These are phyloP conservation scores for Cettia cetti DNA, from an alignment of 2,113 vertebrate genomes.

Conservation along the genomic window DNA sequence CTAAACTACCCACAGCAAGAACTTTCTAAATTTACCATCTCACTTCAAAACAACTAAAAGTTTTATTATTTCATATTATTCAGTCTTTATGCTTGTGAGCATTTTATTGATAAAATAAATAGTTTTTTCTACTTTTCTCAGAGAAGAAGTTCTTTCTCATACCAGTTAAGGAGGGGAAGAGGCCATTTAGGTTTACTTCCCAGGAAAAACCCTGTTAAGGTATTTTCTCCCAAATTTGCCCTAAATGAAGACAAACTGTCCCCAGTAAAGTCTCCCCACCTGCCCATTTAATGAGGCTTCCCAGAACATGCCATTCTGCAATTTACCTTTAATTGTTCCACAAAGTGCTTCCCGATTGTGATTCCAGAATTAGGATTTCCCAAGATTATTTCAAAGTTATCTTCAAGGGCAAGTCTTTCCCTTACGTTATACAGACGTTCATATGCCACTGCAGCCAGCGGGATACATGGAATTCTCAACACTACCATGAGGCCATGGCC, in stretches of 20 bases:
- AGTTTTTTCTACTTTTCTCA: too few species aligned
- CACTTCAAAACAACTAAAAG: too few species aligned
- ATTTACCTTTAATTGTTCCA: constrained; percentile 88
- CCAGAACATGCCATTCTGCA: not conserved
- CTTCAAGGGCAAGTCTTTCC: constrained; percentile 86
- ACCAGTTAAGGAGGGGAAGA: too few species aligned
- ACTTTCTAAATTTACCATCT: too few species aligned
- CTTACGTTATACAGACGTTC: constrained; percentile 86
- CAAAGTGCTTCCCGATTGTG: constrained; percentile 85
- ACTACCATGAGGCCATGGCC: constrained; percentile 95
- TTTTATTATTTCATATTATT: too few species aligned
- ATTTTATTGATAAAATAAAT: too few species aligned
- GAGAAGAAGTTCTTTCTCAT: too few species aligned
- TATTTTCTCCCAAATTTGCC: too few species aligned
- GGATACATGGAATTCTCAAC: constrained; percentile 88
- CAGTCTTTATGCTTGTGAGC: too few species aligned
- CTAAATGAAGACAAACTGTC: not conserved
- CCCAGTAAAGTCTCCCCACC: not conserved
- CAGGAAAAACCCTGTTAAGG: too few species aligned
- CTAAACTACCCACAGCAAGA: too few species aligned
- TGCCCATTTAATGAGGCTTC: not conserved
- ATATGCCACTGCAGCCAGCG: constrained; percentile 87
- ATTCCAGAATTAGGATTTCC: constrained; percentile 83
- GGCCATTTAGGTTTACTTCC: too few species aligned
- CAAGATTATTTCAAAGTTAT: constrained; percentile 92